Evolutionary conservation across 2,888 invertebrate species (phyloP), one percentile per base, ranked within the genome.

Genomic region (Mythimna albipuncta): DNA sequence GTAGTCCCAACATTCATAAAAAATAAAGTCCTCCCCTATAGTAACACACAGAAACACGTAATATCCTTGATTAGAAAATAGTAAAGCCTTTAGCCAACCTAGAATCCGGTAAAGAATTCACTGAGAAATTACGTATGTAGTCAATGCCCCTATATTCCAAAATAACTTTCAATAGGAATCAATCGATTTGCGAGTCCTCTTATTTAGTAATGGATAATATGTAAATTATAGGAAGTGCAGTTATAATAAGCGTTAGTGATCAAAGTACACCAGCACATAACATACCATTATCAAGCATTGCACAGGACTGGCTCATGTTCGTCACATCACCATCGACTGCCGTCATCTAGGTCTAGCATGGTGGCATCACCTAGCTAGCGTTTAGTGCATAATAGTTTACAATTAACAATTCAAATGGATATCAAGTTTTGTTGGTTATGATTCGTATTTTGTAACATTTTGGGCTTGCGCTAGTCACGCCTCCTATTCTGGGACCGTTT

Each of bases 251-350:
- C 84, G 87, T 83, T 88, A 86, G 87, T 26, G 72, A 88, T 86
- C 86, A 82, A 88, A 87, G 72, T 85, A 95, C 95, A 95, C 93
- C 89, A 92, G 94, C 96, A 95, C 94, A 93, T 89, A 85, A 93
- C 92, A 94, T 93, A 94, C 93, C 92, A 93, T 93, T 89, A 89
- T 93, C 93, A 94, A 94, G 93, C 95, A 95, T 94, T 93, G 95
- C 96, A 96, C 96, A 94, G 92, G 92, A 92, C 92, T 94, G 94
- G 94, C 94, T 93, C 93, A 93, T 91, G 79, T 86, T 89, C 91
- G 93, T 93, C 92, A 93, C 90, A 89, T 90, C 91, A 92, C 90
- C 93, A 94, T 93, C 87, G 92, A 93, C 91, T 91, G 93, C 92
- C 87, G 92, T 93, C 95, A 95, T 94, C 84, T 93, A 93, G 93